Evolutionary conservation across 2,113 vertebrate genomes (phyloP).

Genomic region (Apodemus speciosus): DNA sequence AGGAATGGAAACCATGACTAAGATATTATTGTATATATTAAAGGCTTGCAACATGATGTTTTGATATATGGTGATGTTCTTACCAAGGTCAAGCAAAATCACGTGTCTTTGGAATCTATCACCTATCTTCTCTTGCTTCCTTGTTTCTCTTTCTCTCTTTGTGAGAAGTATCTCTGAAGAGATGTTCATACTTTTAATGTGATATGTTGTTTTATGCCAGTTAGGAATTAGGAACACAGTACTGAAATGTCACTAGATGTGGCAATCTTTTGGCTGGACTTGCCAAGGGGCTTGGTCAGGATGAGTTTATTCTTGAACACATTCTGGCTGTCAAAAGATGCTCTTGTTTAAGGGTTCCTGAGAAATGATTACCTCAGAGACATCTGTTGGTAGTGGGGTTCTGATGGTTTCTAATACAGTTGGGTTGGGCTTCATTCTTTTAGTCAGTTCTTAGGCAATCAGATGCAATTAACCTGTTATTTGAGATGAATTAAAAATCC

Average conservation of each 20-base stretch:
- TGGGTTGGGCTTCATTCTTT: not conserved
- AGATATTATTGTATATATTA: not conserved
- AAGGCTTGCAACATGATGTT: not conserved
- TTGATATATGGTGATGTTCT: not conserved
- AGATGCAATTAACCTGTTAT: conserved; percentile 50
- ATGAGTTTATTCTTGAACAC: not conserved
- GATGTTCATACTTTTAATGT: not conserved
- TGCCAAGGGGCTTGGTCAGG: conserved; percentile 32
- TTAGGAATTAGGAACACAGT: conserved; percentile 22
- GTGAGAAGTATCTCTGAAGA: not conserved
- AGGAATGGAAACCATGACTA: not conserved
- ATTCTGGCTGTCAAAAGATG: not conserved
- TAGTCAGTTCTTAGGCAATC: conserved; percentile 8
- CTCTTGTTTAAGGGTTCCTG: conserved; percentile 21
- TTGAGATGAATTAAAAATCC: conserved; percentile 62
- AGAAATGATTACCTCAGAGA: conserved; percentile 11
- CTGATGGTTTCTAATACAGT: not conserved
- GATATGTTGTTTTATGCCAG: not conserved
- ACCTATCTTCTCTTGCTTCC: not conserved
- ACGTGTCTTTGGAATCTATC: not conserved
- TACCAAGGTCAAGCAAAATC: not conserved
- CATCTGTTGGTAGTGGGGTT: not conserved
- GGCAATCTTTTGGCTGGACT: not conserved
- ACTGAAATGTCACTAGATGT: not conserved
- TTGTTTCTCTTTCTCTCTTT: not conserved